These are phyloP conservation scores for Plagodis pulveraria DNA, from an alignment of 2,888 invertebrate species.

Conservation along the genomic window DNA sequence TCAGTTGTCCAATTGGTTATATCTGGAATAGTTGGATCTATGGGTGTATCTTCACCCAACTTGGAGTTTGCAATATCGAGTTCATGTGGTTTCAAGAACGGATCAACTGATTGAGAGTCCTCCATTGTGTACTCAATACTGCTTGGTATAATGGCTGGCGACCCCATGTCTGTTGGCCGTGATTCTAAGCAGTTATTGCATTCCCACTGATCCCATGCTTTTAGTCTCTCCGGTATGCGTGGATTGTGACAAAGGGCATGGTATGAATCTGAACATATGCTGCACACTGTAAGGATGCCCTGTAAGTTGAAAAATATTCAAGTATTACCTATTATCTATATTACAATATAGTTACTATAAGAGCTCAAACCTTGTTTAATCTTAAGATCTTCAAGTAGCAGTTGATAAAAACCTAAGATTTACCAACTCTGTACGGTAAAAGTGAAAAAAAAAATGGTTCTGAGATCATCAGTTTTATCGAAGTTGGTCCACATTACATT, in stretches of 20 bases:
- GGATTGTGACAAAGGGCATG: constrained; percentile 93
- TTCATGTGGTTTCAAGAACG: constrained; percentile 78
- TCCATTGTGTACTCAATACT: constrained; percentile 60
- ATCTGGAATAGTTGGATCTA: constrained; percentile 90
- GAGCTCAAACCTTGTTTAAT: no score
- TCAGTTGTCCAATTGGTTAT: constrained; percentile 92
- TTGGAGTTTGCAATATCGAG: constrained; percentile 73
- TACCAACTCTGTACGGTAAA: no score
- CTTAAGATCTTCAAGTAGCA: no score
- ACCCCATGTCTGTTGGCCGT: constrained; percentile 63
- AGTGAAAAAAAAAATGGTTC: no score
- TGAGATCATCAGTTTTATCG: no score
- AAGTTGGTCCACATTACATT: no score
- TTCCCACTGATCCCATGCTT: constrained; percentile 88
- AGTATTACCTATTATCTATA: no score
- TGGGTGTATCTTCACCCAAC: constrained; percentile 67
- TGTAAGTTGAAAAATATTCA: constrained; percentile 56
- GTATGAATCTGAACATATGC: constrained; percentile 93
- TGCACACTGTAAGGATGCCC: constrained; percentile 91
- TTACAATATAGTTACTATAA: no score
- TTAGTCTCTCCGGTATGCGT: constrained; percentile 82
- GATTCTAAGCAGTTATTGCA: constrained; percentile 87
- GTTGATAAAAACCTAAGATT: no score
- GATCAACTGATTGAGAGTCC: constrained; percentile 59
- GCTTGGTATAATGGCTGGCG: constrained; percentile 65